These are phyloP conservation scores for Acanthosepion pharaonis DNA, from an alignment of 2,888 invertebrate genomes.

Conservation along the genomic window DNA sequence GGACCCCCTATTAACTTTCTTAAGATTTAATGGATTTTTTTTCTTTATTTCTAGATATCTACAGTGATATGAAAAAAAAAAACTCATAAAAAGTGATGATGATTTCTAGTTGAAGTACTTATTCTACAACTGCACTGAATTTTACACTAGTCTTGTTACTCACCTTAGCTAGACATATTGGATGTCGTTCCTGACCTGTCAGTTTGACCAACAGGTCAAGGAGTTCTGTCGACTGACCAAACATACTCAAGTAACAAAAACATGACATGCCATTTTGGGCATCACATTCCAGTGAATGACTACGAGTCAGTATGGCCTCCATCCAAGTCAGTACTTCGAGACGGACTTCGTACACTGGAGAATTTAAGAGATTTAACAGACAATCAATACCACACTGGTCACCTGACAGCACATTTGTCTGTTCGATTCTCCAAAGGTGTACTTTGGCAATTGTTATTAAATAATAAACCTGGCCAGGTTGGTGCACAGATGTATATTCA, in stretches of 20 bases:
- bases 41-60: too few relatives aligned
- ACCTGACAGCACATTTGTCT: neutral
- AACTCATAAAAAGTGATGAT: too few relatives aligned
- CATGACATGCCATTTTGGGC: neutral
- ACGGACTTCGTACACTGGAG: conserved; percentile 54
- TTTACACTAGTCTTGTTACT: neutral
- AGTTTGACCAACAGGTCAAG: conserved; percentile 54
- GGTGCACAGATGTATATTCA: neutral
- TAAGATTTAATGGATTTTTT: too few relatives aligned
- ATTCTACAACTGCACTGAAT: too few relatives aligned
- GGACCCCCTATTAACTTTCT: too few relatives aligned
- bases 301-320: too few relatives aligned
- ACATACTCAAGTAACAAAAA: neutral
- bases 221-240: neutral
- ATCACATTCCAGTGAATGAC: neutral
- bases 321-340: conserved; percentile 51
- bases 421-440: conserved; percentile 45
- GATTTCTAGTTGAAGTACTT: too few relatives aligned
- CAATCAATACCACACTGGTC: neutral
- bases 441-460: conserved; percentile 53
- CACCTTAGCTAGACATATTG: conserved; percentile 59
- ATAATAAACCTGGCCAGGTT: conserved; percentile 57
- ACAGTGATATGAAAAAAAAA: too few relatives aligned
- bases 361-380: conserved; percentile 48
- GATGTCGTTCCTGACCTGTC: conserved; percentile 53